Base-by-base conservation (phyloP, 2,888 invertebrate genomes). In the Drosophila gaucha region DNA sequence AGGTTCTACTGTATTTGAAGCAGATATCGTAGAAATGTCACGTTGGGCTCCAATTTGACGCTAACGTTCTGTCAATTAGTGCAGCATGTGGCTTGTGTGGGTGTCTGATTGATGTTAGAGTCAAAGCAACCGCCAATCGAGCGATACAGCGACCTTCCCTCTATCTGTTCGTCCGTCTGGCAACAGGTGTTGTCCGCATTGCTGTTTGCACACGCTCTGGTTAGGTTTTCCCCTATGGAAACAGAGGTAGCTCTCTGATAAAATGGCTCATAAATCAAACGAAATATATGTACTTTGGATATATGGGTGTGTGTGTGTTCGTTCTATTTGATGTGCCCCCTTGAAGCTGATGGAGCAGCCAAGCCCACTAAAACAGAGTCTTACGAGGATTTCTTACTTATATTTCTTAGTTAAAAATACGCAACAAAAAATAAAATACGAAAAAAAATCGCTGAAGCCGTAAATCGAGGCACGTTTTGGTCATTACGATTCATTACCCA, bases 41-140 rank as follows among this genome's bases (percentile, higher is more conserved):
- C 66, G 50, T 67, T 70, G 63, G 33, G 49, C 51, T 58, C 62
- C 72, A 77, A 78, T 84, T 82, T 84, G 72, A 78, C 69, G 65
- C 67, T 67, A 72, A 82, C 82, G 69, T 65, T 87, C 67, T 87
- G 82, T 85, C 82, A 82, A 82, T 82, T 82, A 82, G 82, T 74
- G 59, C 59, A 64, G 33, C 60, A 38, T 56, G 66, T 59, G 35
- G 63, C n/a, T 44, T 28, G 85, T 64, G 80, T 80, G 80, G 80
- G 72, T 59, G 85, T 60, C 60, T 78, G 85, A 80, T 85, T 85
- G 83, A 85, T 83, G 82, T 82, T 65, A 22, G 20, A 80, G 51
- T 62, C 60, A 77, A 77, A 67, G 78, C 77, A 33, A 64, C 74
- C 60, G 68, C 51, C 77, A 54, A 57, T 33, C 20, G 36, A 41